Base-by-base conservation (phyloP, 2,113 vertebrate genomes). In the Leuciscus idus region DNA sequence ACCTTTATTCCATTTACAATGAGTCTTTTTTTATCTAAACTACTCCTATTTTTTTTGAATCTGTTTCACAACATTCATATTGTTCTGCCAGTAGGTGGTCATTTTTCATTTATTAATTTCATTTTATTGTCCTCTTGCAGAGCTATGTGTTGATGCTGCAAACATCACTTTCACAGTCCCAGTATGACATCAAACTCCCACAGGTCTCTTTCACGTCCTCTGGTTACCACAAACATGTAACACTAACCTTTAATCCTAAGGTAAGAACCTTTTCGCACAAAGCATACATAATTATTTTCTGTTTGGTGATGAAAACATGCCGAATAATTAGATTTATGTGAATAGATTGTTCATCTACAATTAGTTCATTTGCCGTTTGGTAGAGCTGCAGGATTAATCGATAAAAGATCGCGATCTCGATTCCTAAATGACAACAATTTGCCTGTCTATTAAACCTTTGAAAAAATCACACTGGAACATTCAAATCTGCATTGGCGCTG, bases 191-290 rank as follows among this genome's bases (percentile, higher is more conserved):
- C 83, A 96, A 92, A 6, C 92, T 99, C 75, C 97, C 97, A 26
- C 98, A 99, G 86, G 95, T 99, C 55, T 96, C 97, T 1, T 99
- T 99, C 91, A 96, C 95, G 6, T 95, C 98, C 17, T 89, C 90
- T 1, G 97, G 97, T 55, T 98, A 98, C 94, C 96, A 98, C 85
- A 99, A 99, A 66, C 98, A 99, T 74, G 74, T 99, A 91, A 98
- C 97, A 0, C 89, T 99, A 91, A 90, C 96, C 74, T 99, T 99
- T 89, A 98, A 93, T 87, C 98, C 98, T 85, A 95, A 94, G 46
- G 98, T 99, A 91, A 97, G 96, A 70, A 62, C 55, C 36, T 43
- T 72, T 9, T 70, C 9, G 5, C 33, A 21, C 28, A 36, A 33
- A 68, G 36, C 6, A 19, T 8, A 59, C 3, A 26, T n/a, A n/a